Evolutionary conservation across 2,797 vertebrate species (phyloP).

Genomic region (Pseudochirops cupreus): DNA sequence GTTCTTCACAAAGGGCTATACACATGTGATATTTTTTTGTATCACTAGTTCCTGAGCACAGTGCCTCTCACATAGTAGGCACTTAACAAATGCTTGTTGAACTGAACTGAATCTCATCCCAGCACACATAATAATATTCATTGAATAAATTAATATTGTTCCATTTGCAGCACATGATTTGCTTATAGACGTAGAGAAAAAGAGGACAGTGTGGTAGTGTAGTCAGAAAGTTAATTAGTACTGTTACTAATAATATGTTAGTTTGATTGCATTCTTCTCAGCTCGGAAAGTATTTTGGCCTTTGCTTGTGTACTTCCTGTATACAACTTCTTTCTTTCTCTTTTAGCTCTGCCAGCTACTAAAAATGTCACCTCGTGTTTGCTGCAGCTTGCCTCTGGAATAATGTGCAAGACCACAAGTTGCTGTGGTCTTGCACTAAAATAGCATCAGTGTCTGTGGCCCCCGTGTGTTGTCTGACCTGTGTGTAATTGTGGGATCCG

Average conservation of each 20-base stretch:
- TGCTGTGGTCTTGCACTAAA: constrained; percentile 44
- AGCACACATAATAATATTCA: background rate
- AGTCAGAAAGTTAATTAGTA: constrained; percentile 43
- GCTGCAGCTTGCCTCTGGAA: constrained; percentile 60
- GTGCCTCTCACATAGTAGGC: background rate
- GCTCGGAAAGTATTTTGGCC: constrained; percentile 31
- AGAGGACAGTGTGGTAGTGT: background rate
- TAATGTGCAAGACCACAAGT: constrained; percentile 57
- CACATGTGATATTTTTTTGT: background rate
- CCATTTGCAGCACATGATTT: background rate
- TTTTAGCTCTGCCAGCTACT: constrained; percentile 58
- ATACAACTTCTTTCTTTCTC: constrained; percentile 21
- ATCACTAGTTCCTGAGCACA: background rate
- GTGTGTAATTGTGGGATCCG: background rate
- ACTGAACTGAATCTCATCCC: background rate
- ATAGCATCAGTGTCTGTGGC: constrained; percentile 19
- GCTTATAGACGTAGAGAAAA: background rate
- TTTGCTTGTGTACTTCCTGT: constrained; percentile 73
- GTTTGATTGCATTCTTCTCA: constrained; percentile 21
- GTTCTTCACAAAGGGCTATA: background rate
- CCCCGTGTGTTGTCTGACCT: background rate
- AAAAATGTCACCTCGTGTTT: constrained; percentile 70
- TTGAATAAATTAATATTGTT: background rate
- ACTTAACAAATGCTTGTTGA: background rate
- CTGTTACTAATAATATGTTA: constrained; percentile 18